Percentiles rank a stretch among this genome's conserved stretches.
Evolutionary conservation across 2,888 invertebrate species (phyloP).

Genomic region (Megalurothrips usitatus): DNA sequence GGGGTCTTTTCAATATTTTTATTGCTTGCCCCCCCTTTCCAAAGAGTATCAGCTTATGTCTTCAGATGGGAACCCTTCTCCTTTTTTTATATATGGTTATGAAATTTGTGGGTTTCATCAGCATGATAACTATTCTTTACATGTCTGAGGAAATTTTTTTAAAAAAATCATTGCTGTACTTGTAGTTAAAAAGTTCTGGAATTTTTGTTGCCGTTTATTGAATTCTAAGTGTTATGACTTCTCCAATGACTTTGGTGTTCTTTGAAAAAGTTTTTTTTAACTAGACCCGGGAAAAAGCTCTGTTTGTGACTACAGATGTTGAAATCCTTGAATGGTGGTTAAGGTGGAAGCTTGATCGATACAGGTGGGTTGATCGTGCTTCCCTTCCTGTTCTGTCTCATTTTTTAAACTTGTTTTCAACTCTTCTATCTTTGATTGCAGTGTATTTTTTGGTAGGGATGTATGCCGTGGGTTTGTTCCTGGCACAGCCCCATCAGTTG

Average conservation of each 20-base stretch:
- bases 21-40: slow-evolving; percentile 75
- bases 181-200: not conserved
- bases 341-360: slow-evolving; percentile 89
- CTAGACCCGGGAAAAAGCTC: slow-evolving; percentile 89
- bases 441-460: slow-evolving; percentile 82
- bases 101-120: slow-evolving; percentile 79
- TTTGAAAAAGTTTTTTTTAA: slow-evolving; percentile 95
- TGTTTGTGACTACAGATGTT: slow-evolving; percentile 93
- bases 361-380: slow-evolving; percentile 53
- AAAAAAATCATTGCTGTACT: not conserved
- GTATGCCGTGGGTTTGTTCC: slow-evolving; percentile 75
- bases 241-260: slow-evolving; percentile 68
- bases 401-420: slow-evolving; percentile 29
- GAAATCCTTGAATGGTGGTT: slow-evolving; percentile 95
- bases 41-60: slow-evolving; percentile 71
- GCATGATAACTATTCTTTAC: slow-evolving; percentile 82
- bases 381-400: not conserved
- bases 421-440: slow-evolving; percentile 38
- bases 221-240: not conserved
- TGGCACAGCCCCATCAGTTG: slow-evolving; percentile 70
- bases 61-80: slow-evolving; percentile 73
- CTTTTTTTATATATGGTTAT: slow-evolving; percentile 81
- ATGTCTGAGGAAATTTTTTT: slow-evolving; percentile 74
- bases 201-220: slow-evolving; percentile 27
- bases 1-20: slow-evolving; percentile 74